A percentile compares a stretch with the other conserved stretches of the same genome.
Evolutionary conservation across 2,888 invertebrate genomes (phyloP).

Genomic region (Phytoseiulus persimilis): DNA sequence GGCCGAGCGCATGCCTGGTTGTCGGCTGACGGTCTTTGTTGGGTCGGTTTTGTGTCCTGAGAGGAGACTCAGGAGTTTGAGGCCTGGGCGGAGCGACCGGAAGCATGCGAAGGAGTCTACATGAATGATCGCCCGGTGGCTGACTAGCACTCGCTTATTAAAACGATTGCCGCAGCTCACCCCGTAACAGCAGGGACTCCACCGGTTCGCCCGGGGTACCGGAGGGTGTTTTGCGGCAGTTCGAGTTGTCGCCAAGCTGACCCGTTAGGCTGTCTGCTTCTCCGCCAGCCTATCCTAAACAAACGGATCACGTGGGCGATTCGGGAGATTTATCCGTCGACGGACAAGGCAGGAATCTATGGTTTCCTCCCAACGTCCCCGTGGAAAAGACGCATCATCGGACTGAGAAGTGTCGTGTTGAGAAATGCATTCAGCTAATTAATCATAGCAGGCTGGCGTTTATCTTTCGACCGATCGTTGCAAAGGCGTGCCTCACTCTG

Average conservation of each 20-base stretch:
- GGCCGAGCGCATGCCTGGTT: not conserved
- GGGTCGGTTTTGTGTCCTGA: not conserved
- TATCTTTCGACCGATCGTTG: not conserved
- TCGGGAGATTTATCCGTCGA: too few species aligned
- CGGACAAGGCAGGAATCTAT: too few species aligned
- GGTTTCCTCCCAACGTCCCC: too few species aligned
- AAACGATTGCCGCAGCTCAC: not conserved
- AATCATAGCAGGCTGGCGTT: not conserved
- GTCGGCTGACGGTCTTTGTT: constrained; percentile 5
- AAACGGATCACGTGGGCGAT: too few species aligned
- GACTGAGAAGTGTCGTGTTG: not conserved
- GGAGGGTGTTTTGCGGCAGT: not conserved
- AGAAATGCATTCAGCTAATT: not conserved
- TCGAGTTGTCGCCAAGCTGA: not conserved
- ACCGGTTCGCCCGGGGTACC: not conserved
- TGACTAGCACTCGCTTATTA: not conserved
- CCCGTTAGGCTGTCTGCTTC: too few species aligned
- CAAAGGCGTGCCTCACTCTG: not conserved
- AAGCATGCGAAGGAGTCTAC: not conserved
- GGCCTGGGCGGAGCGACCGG: not conserved
- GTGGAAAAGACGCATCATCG: not conserved
- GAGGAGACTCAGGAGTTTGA: not conserved
- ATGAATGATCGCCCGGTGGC: not conserved
- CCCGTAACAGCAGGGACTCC: not conserved
- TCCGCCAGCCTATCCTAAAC: too few species aligned